Base-by-base conservation (phyloP, 2,888 invertebrate genomes). In the Xanthia icteritia region DNA sequence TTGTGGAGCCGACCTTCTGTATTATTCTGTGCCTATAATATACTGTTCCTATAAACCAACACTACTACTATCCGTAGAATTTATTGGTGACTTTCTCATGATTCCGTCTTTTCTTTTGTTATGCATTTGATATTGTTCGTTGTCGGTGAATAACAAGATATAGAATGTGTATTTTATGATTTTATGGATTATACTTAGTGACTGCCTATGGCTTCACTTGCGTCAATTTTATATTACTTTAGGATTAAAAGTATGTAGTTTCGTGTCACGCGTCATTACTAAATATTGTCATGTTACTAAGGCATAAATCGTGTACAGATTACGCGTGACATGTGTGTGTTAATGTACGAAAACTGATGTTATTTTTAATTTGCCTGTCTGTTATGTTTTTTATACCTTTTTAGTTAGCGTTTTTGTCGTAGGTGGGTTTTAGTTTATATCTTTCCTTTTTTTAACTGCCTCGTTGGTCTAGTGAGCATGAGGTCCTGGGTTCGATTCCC, bases 91-190 rank as follows among this genome's bases (percentile, higher is more conserved):
- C 31, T 51, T 70, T 23, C 48, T 65, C 36, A 65, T 64, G 71
- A 58, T 70, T 63, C 23, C 20, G n/a, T 45, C 31, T n/a, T 45
- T 15, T 60, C 36, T 58, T 64, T 77, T 66, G 60, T 51, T 77
- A 31, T 76, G n/a, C 20, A 17, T 20, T 77, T 77, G 66, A 39
- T 39, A 42, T 42, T 51, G 20, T 48, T 13, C 5, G 27, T 31
- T 15, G 13, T 48, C 11, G 42, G 1, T 27, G 39, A 54, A 42
- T 54, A 27, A 27, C 20, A 73, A 56, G 15, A 13, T 5, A 23
- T 2, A 31, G 15, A 45, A 45, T 4, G n/a, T 45, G 23, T 63
- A 11, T 61, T 3, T 20, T 39, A 36, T 17, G 31, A 45, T 45
- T 45, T 45, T 36, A 39, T n/a, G n/a, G 31, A 45, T 11, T 9